Conservation (phyloP, 2,113 vertebrate genomes). For the Mystacornis crossleyi region DNA sequence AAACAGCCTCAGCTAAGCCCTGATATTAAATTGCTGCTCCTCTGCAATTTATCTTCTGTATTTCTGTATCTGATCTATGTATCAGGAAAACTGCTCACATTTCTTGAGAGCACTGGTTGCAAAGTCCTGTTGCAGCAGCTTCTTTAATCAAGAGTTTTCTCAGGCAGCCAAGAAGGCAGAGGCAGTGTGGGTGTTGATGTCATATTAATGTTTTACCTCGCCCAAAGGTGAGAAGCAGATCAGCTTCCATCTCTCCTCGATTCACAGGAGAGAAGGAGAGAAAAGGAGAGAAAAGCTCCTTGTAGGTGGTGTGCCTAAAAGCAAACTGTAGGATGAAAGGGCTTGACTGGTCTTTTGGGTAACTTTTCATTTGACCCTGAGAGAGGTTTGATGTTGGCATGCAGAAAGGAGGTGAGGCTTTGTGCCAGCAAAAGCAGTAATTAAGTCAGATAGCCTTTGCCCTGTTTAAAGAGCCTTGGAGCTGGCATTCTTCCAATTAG, state of each 20-base stretch:
- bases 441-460: background rate
- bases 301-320: background rate
- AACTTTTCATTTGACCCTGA: background rate
- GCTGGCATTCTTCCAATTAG: background rate
- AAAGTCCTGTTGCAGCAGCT: background rate
- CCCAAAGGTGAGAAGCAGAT: background rate
- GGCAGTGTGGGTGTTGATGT: background rate
- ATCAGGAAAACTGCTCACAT: background rate
- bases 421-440: background rate
- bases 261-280: too few species aligned
- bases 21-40: background rate
- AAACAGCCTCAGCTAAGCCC: background rate
- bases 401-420: background rate
- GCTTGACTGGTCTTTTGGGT: background rate
- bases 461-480: background rate
- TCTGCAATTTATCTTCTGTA: background rate
- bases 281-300: background rate
- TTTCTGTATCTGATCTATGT: background rate
- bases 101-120: background rate
- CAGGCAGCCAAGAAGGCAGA: background rate
- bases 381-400: background rate
- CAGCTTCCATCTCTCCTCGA: background rate
- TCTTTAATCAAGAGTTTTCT: background rate
- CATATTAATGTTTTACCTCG: conserved; percentile 40
- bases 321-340: background rate